phyloP scores from a whole-genome alignment of 1,140 invertebrate genomes.

The Bradysia coprophila region DNA sequence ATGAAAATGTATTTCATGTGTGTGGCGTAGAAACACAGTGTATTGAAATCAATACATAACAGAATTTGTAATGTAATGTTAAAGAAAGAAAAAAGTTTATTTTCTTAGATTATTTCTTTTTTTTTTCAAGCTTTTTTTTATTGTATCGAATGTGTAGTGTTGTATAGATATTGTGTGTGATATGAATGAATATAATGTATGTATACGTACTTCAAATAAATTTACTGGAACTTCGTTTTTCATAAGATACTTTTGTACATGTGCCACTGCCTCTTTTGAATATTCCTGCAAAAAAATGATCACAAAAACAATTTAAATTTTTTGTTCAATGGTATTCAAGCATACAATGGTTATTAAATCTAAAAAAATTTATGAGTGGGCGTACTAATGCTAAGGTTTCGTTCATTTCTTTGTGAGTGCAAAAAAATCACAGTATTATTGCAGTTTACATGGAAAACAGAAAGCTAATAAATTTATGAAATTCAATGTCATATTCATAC shows the following conservation, averaged over 20 bases:
- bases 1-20: no score
- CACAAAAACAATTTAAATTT: background rate
- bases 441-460: background rate
- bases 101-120: no score
- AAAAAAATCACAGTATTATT: background rate
- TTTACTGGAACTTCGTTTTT: slow-evolving; percentile 91
- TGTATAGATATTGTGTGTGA: background rate
- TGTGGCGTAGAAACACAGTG: slow-evolving; percentile 7
- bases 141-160: no score
- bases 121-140: no score
- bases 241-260: slow-evolving; percentile 95
- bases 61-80: slow-evolving; percentile 6
- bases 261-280: slow-evolving; percentile 86
- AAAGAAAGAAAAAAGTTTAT: background rate
- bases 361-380: no score
- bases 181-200: background rate
- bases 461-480: no score
- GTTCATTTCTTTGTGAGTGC: no score
- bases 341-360: no score
- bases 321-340: no score
- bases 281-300: slow-evolving; percentile 64
- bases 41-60: slow-evolving; percentile 5
- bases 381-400: no score
- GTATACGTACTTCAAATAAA: slow-evolving; percentile 78
- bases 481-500: no score